Percentiles rank a stretch among this genome's conserved stretches.
These are phyloP conservation scores for Noctua pronuba DNA, from an alignment of 2,888 invertebrate species.

Conservation along the genomic window DNA sequence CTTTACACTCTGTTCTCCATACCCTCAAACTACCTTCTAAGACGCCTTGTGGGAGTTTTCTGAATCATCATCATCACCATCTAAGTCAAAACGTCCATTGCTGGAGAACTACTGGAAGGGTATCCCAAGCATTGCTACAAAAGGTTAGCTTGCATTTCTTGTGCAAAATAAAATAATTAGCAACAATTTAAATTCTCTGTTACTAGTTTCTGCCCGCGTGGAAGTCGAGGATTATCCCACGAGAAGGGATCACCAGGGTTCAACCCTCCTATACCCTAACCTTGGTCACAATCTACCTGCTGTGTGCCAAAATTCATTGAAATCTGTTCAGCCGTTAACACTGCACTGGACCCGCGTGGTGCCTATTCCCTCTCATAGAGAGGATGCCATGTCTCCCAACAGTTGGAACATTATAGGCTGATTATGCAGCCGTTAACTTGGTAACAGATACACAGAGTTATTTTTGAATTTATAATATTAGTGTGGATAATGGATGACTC, in stretches of 20 bases:
- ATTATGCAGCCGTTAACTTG: neutral
- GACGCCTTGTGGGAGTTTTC: neutral
- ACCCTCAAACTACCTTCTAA: neutral
- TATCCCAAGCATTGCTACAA: no score
- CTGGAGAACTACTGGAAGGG: neutral
- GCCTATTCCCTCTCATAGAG: no score
- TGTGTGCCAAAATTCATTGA: neutral
- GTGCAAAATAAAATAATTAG: neutral
- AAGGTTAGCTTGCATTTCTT: no score
- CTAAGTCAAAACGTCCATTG: neutral
- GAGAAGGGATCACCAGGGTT: neutral
- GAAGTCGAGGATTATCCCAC: neutral
- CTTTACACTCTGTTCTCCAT: no score
- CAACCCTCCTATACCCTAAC: neutral
- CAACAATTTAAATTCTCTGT: neutral
- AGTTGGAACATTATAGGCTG: no score
- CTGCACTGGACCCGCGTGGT: no score
- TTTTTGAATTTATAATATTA: neutral
- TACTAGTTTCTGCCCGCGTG: no score
- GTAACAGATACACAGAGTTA: neutral
- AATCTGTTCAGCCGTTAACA: neutral
- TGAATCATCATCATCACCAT: neutral
- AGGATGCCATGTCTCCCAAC: no score
- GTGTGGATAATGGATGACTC: neutral
- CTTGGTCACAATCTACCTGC: neutral